Conservation (phyloP, 2,888 invertebrate species). For the Acrobasis suavella region DNA sequence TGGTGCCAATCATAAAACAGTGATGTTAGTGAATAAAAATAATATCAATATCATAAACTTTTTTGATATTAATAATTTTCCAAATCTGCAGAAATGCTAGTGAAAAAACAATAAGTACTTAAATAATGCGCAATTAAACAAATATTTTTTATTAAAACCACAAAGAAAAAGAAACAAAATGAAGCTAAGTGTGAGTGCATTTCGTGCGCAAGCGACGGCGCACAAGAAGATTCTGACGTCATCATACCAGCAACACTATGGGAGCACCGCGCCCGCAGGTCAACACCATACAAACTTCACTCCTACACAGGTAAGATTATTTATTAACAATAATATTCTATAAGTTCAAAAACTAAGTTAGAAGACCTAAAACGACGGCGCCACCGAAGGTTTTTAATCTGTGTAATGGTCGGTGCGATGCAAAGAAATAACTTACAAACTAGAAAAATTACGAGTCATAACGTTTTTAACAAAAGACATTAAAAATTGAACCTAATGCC, state of each 20-base stretch:
- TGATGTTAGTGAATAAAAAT: background rate
- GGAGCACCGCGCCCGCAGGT: conserved; percentile 81
- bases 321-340: too few species aligned
- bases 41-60: background rate
- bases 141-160: background rate
- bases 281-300: conserved; percentile 65
- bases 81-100: background rate
- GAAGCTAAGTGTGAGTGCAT: conserved; percentile 94
- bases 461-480: too few species aligned
- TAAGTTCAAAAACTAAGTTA: too few species aligned
- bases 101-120: background rate
- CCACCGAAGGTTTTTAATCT: too few species aligned
- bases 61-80: background rate
- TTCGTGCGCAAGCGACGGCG: conserved; percentile 93
- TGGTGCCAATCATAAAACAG: conserved; percentile 4
- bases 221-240: conserved; percentile 93
- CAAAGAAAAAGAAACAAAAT: conserved; percentile 61
- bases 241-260: conserved; percentile 90
- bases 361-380: too few species aligned
- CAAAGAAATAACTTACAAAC: too few species aligned
- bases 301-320: conserved; percentile 55
- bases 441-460: too few species aligned
- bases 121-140: background rate
- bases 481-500: too few species aligned
- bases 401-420: too few species aligned